Percentiles rank a stretch among this genome's conserved stretches.
phyloP scores from a whole-genome alignment of 2,797 vertebrate species.

The Sarcophilus harrisii region DNA sequence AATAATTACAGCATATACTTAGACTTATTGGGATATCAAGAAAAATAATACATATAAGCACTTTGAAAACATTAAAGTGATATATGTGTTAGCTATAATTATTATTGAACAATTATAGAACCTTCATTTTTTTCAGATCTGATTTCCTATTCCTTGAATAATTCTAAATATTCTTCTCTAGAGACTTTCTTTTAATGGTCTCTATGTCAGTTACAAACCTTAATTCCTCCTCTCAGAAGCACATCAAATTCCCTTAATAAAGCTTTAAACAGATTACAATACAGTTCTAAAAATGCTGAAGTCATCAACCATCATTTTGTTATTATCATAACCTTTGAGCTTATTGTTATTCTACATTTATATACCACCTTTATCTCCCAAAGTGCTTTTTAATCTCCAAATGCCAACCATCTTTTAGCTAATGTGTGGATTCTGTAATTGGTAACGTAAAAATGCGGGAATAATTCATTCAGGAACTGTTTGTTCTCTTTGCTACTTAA shows the following conservation, averaged over 20 bases:
- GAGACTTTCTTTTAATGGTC: slow-evolving; percentile 37
- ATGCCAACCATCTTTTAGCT: slow-evolving; percentile 34
- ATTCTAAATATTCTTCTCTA: slow-evolving; percentile 6
- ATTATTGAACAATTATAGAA: slow-evolving; percentile 40
- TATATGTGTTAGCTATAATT: not conserved
- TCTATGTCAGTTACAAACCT: not conserved
- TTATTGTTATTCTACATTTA: slow-evolving; percentile 31
- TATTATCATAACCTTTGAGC: slow-evolving; percentile 34
- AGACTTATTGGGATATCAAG: not conserved
- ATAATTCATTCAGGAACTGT: slow-evolving; percentile 1
- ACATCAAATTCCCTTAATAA: slow-evolving; percentile 49
- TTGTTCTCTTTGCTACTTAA: slow-evolving; percentile 37
- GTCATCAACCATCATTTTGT: slow-evolving; percentile 27
- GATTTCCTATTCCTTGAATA: slow-evolving; percentile 40
- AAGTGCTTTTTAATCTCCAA: slow-evolving; percentile 34
- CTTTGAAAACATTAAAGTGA: not conserved
- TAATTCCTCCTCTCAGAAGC: slow-evolving; percentile 40
- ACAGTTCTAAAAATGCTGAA: slow-evolving; percentile 38
- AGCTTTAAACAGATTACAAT: slow-evolving; percentile 40
- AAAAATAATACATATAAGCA: not conserved
- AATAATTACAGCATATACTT: not conserved
- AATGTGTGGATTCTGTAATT: slow-evolving; percentile 37
- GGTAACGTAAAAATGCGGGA: slow-evolving; percentile 38
- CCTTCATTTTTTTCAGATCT: not conserved
- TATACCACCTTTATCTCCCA: slow-evolving; percentile 40